Evolutionary conservation across 1,140 invertebrate species (phyloP), one percentile per base, ranked within the genome.

Genomic region (Drosophila rhopaloa): DNA sequence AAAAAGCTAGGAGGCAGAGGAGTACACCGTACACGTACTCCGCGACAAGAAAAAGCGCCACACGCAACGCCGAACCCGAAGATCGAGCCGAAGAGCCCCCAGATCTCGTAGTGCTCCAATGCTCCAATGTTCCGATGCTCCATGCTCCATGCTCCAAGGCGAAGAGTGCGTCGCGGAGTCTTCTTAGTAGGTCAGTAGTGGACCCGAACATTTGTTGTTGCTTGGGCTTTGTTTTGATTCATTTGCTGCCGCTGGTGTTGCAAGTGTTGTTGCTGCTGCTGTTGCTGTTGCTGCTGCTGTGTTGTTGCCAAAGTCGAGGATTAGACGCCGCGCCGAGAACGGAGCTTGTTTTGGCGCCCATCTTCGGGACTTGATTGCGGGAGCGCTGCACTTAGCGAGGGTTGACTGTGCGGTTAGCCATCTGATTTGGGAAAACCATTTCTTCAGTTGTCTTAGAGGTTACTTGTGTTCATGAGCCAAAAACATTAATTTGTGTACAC

Each of bases 111-210:
- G 2, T 29, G 46, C 46, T 48, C n/a, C 47, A 29, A 11, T n/a
- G 47, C 13, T 48, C 47, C 44, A 14, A 14, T 27, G 46, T 6
- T 48, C 24, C 29, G 5, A 32, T 32, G 29, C 13, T 48, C 24
- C 29, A 32, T 32, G 29, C 7, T 48, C 24, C 44, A 14, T 13
- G 2, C 13, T 24, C 24, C 46, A 38, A 51, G 32, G 60, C 60
- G 48, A 57, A 65, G 71, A 67, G 83, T 61, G 67, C 67, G 67
- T 65, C 79, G 41, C 73, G 70, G 19, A 38, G 73, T 24, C 44
- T 47, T 29, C 68, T 91, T 91, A 91, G 89, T 91, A 90, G 89
- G 89, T 91, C 89, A 91, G 89, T 91, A 86, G 89, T 91, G 89
- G 89, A 80, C 79, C 76, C 77, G 53, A 67, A 50, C 48, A 62